Evolutionary conservation across 2,888 invertebrate species (phyloP).

Genomic region (Platycheirus rosarum): DNA sequence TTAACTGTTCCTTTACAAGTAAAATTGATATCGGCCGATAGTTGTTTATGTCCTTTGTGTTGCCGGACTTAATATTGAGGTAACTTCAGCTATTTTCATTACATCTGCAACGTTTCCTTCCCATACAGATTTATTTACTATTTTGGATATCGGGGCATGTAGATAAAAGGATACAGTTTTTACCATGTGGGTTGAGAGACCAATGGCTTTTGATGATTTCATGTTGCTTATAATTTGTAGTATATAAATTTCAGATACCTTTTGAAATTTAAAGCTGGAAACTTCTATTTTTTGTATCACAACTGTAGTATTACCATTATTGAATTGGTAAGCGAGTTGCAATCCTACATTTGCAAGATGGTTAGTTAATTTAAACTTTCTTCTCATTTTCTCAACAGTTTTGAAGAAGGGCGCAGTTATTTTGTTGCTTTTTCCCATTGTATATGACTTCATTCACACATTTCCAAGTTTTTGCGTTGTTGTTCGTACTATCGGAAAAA

Average conservation of each 20-base stretch:
- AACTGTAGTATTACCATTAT: background rate
- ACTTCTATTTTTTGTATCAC: too few relatives aligned
- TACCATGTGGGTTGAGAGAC: too few relatives aligned
- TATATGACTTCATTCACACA: background rate
- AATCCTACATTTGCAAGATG: background rate
- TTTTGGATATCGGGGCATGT: background rate
- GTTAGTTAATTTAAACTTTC: background rate
- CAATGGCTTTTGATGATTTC: too few relatives aligned
- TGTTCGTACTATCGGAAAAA: background rate
- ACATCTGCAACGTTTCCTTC: background rate
- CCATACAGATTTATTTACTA: background rate
- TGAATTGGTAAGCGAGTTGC: background rate
- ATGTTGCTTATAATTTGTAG: too few relatives aligned
- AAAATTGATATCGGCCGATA: background rate
- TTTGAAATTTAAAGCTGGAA: too few relatives aligned
- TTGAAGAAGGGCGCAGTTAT: background rate
- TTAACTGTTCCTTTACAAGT: conserved; percentile 3
- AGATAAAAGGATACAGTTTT: too few relatives aligned
- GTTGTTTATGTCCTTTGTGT: conserved; percentile 4
- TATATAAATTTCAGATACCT: too few relatives aligned
- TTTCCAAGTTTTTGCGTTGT: background rate
- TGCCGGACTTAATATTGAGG: background rate
- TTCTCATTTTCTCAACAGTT: background rate
- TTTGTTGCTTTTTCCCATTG: background rate
- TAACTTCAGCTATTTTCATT: background rate